These are phyloP conservation scores for Sphenopsis melanotis DNA, from an alignment of 2,797 vertebrate genomes.

Conservation along the genomic window DNA sequence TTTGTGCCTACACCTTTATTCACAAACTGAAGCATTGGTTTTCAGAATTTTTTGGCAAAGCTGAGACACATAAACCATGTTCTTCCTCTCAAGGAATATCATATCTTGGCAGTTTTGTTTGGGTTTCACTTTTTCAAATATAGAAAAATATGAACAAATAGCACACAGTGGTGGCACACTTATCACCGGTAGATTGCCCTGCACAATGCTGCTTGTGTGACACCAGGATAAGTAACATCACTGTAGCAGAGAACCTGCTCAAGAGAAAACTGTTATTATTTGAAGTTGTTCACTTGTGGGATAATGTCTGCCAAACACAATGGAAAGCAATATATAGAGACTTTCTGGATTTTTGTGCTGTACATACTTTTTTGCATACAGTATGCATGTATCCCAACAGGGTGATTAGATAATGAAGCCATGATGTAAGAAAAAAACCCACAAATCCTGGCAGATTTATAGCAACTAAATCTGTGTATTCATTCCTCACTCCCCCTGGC, in stretches of 20 bases:
- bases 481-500: neutral
- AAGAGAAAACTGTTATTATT: constrained; percentile 5
- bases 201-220: neutral
- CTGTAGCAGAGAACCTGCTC: neutral
- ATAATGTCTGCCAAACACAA: neutral
- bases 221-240: neutral
- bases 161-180: neutral
- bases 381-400: neutral
- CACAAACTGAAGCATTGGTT: neutral
- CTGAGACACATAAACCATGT: neutral
- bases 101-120: neutral
- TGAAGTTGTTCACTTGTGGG: neutral
- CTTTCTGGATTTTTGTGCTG: neutral
- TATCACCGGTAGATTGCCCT: neutral
- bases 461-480: neutral
- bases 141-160: constrained; percentile 4
- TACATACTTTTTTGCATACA: neutral
- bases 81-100: neutral
- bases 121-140: constrained; percentile 13
- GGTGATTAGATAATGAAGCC: neutral
- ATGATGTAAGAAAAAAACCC: neutral
- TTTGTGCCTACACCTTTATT: constrained; percentile 6
- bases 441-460: constrained; percentile 1
- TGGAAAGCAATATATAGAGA: neutral
- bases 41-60: constrained; percentile 34